Evolutionary conservation across 2,797 vertebrate species (phyloP).

Genomic region (Parotocinclus haroldoi): DNA sequence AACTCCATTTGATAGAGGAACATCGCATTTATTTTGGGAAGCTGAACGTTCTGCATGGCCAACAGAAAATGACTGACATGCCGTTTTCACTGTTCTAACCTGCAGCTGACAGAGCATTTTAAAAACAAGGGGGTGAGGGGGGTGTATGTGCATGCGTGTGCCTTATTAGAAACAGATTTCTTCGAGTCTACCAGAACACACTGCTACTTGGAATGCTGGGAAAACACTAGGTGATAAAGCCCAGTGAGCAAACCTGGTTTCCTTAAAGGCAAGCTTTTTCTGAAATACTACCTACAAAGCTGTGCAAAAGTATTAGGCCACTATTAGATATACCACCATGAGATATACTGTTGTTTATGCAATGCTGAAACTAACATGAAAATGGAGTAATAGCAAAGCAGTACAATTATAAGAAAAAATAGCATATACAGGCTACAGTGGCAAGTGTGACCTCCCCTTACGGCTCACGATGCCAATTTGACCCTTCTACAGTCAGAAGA

Average conservation of each 20-base stretch:
- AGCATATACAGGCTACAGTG: too few species aligned
- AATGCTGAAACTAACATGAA: too few species aligned
- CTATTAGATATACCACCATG: too few species aligned
- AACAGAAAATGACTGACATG: background rate
- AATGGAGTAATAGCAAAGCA: too few species aligned
- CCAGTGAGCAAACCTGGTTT: slow-evolving; percentile 3
- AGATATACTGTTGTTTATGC: too few species aligned
- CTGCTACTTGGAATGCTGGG: slow-evolving; percentile 6
- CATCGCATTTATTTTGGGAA: background rate
- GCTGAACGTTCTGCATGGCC: background rate
- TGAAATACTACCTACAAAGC: too few species aligned
- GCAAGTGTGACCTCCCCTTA: too few species aligned
- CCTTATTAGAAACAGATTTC: slow-evolving; percentile 14
- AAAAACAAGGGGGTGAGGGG: slow-evolving; percentile 1
- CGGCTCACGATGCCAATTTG: too few species aligned
- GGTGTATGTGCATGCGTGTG: background rate
- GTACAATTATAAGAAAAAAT: too few species aligned
- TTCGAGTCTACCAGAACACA: slow-evolving; percentile 8
- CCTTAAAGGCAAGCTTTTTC: background rate
- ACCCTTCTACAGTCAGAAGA: too few species aligned
- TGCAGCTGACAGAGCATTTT: slow-evolving; percentile 12
- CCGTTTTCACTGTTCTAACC: background rate
- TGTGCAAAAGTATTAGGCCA: too few species aligned
- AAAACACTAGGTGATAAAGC: background rate
- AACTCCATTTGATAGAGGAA: background rate